Conservation (phyloP, 2,113 vertebrate species). For the Excalfactoria chinensis region DNA sequence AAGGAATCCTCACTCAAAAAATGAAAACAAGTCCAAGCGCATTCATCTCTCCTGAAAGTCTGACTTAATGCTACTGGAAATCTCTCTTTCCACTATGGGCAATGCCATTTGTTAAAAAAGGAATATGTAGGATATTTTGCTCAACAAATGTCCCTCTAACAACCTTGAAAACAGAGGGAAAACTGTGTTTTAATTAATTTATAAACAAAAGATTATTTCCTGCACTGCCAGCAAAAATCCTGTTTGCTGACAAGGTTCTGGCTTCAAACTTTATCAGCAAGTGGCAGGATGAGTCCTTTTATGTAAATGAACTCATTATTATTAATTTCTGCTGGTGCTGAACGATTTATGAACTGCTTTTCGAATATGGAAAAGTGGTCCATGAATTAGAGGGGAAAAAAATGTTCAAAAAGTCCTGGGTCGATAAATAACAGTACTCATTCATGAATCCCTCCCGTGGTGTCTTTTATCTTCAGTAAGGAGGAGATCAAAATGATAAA, state of each 20-base stretch:
- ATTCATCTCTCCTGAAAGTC: background rate
- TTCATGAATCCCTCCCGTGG: conserved; percentile 76
- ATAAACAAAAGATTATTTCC: conserved; percentile 54
- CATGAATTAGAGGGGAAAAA: conserved; percentile 80
- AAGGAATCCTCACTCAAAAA: background rate
- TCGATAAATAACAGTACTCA: conserved; percentile 81
- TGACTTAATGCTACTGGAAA: background rate
- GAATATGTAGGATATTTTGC: background rate
- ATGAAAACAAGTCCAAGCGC: background rate
- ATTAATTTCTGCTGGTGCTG: conserved; percentile 81
- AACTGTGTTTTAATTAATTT: conserved; percentile 54
- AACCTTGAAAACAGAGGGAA: conserved; percentile 5
- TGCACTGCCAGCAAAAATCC: conserved; percentile 59
- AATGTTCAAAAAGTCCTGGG: conserved; percentile 79
- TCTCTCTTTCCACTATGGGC: background rate
- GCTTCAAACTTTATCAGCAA: conserved; percentile 74
- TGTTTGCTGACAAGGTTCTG: conserved; percentile 50
- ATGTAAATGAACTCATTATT: conserved; percentile 83
- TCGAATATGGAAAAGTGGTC: conserved; percentile 78
- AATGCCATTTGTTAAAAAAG: background rate
- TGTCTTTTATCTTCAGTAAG: conserved; percentile 76
- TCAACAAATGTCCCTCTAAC: background rate
- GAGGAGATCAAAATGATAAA: conserved; percentile 68
- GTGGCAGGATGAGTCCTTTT: conserved; percentile 79
- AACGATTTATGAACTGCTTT: conserved; percentile 82